Percentiles rank a stretch among this genome's conserved stretches.
Evolutionary conservation across 1,140 invertebrate genomes (phyloP).

Genomic region (Lasaia peninsularis): DNA sequence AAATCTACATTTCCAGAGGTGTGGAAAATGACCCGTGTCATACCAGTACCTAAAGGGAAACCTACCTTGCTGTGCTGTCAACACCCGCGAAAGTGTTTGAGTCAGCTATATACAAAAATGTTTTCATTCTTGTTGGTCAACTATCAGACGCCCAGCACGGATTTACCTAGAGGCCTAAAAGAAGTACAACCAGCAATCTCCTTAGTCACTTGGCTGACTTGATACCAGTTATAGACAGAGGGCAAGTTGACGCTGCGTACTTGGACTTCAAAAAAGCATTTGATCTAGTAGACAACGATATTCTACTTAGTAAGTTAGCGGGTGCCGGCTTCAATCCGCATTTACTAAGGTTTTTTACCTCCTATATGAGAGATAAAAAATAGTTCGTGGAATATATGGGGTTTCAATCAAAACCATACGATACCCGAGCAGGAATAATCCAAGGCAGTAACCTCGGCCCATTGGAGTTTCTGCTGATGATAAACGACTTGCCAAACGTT

Average conservation of each 20-base stretch:
- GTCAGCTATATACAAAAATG: not conserved
- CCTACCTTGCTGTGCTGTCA: conserved; percentile 22
- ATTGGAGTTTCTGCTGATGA: conserved; percentile 6
- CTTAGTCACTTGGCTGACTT: not conserved
- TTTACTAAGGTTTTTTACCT: conserved; percentile 24
- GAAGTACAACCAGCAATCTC: not conserved
- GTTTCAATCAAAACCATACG: conserved; percentile 24
- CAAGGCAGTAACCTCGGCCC: conserved; percentile 14
- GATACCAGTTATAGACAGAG: not conserved
- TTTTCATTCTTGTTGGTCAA: not conserved
- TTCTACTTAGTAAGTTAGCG: conserved; percentile 27
- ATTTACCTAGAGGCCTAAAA: not conserved
- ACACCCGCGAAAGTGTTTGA: conserved; percentile 22
- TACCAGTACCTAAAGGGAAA: not conserved
- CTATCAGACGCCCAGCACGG: not conserved
- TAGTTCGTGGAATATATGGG: conserved; percentile 24
- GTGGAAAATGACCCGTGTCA: not conserved
- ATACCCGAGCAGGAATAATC: conserved; percentile 3
- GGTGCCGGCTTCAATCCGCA: conserved; percentile 24
- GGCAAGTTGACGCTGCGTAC: conserved; percentile 23
- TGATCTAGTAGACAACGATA: conserved; percentile 27
- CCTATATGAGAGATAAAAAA: conserved; percentile 21
- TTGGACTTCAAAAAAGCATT: conserved; percentile 32
- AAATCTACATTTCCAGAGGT: not conserved
- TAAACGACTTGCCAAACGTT: conserved; percentile 8